A percentile compares a stretch with the other conserved stretches of the same genome.
Evolutionary conservation across 2,797 vertebrate species (phyloP).

Genomic region (Todus mexicanus): DNA sequence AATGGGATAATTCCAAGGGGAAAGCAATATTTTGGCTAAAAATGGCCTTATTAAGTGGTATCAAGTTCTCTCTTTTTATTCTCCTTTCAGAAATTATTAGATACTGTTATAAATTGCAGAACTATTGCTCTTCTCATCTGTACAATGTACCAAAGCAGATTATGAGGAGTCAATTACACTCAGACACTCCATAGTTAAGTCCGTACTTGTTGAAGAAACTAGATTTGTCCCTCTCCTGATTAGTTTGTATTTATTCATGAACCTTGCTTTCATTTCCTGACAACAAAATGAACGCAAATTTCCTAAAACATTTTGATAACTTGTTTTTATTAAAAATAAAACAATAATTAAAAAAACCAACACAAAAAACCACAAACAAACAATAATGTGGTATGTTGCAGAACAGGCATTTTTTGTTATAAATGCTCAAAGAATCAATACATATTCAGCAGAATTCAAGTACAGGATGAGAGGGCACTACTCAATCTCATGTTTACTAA

Average conservation of each 20-base stretch:
- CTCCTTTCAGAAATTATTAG: not conserved
- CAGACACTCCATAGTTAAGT: not conserved
- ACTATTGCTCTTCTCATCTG: not conserved
- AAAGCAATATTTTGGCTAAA: constrained; percentile 51
- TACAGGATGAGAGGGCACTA: not conserved
- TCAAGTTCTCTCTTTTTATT: not conserved
- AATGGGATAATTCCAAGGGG: not conserved
- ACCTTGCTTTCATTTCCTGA: not conserved
- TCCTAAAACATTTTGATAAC: not conserved
- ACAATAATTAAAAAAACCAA: too few relatives aligned
- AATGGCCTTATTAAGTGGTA: not conserved
- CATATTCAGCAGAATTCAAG: not conserved
- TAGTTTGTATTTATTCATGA: not conserved
- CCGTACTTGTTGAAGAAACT: not conserved
- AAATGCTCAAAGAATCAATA: not conserved
- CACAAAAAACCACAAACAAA: too few relatives aligned
- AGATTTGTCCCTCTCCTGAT: not conserved
- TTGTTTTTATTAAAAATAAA: too few relatives aligned
- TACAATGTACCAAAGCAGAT: not conserved
- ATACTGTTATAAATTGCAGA: not conserved
- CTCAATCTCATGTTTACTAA: not conserved
- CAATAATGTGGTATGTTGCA: not conserved
- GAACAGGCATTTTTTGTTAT: not conserved
- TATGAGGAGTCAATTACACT: not conserved
- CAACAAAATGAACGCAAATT: not conserved